A percentile compares a stretch with the other conserved stretches of the same genome.
Evolutionary conservation across 2,797 vertebrate genomes (phyloP).

Genomic region (Eurystomus glaucurus): DNA sequence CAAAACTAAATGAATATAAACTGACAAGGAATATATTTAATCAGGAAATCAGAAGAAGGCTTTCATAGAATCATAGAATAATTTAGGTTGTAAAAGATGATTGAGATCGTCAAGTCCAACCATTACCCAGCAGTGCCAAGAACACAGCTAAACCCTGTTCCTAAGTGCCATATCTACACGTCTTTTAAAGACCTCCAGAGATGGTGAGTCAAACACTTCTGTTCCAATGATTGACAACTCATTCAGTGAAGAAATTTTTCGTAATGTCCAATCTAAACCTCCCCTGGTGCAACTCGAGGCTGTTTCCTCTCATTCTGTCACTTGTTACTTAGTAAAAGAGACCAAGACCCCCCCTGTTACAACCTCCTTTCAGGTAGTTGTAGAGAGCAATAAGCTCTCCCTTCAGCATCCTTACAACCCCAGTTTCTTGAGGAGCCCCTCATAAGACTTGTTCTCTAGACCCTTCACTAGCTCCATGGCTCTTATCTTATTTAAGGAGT

Average conservation of each 20-base stretch:
- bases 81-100: neutral
- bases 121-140: accelerated
- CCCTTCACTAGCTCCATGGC: neutral
- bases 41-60: neutral
- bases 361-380: neutral
- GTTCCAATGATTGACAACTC: neutral
- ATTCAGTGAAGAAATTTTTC: neutral
- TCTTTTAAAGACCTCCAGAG: neutral
- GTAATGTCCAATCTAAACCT: neutral
- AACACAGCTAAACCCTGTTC: neutral
- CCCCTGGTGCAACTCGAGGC: neutral
- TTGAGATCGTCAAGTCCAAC: neutral
- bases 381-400: neutral
- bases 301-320: accelerated
- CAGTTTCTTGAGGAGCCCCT: neutral
- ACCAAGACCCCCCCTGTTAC: accelerated
- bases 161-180: accelerated
- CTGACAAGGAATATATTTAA: neutral
- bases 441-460: neutral
- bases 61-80: neutral
- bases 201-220: neutral
- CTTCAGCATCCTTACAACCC: neutral
- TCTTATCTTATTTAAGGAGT: neutral
- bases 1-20: neutral
- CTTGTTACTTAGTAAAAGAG: neutral